These are phyloP conservation scores for Schizothorax lantsangensis DNA, from an alignment of 2,797 vertebrate species.

Conservation along the genomic window DNA sequence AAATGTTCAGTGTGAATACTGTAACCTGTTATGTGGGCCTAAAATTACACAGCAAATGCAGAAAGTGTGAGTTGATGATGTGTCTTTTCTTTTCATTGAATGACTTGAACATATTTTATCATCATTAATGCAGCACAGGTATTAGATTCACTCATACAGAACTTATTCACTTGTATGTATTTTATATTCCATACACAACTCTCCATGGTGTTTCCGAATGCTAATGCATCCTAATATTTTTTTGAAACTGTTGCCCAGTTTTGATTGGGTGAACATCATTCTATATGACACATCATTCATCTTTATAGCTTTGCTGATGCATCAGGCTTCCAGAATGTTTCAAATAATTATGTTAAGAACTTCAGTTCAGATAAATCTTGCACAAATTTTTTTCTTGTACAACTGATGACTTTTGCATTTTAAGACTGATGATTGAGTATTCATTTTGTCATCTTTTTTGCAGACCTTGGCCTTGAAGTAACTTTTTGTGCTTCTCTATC, in stretches of 20 bases:
- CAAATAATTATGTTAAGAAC: neutral
- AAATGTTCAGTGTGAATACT: slow-evolving; percentile 1
- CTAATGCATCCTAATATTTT: slow-evolving; percentile 14
- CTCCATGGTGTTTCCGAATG: neutral
- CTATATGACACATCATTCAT: neutral
- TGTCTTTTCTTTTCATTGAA: neutral
- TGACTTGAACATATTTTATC: neutral
- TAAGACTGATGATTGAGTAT: neutral
- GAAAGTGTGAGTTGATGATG: neutral
- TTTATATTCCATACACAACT: neutral
- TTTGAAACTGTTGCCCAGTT: neutral
- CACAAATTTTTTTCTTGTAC: neutral
- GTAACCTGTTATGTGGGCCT: neutral
- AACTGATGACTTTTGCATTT: neutral
- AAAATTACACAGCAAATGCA: neutral
- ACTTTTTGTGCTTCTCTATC: neutral
- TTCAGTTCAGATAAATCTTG: neutral
- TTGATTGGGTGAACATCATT: slow-evolving; percentile 3
- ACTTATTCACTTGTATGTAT: neutral
- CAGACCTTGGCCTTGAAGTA: slow-evolving; percentile 1
- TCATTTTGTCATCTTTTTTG: neutral
- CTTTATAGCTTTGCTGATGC: neutral
- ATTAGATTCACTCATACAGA: slow-evolving; percentile 5
- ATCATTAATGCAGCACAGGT: neutral
- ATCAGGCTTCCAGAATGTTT: slow-evolving; percentile 1